Evolutionary conservation across 2,888 invertebrate genomes (phyloP), one percentile per base, ranked within the genome.

Genomic region (Spodoptera exigua): DNA sequence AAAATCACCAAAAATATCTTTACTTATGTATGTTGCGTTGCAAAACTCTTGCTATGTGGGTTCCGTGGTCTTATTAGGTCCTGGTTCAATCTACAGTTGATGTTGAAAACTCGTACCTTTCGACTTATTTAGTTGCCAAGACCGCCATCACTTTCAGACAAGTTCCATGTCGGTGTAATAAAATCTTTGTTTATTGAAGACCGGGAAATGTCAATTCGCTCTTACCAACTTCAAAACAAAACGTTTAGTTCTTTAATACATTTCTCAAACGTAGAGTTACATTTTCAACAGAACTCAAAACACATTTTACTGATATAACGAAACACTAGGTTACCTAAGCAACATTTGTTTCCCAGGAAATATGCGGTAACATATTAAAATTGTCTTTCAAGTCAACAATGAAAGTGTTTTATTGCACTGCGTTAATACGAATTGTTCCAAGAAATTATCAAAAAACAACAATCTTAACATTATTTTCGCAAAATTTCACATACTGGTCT

Each of bases 21-120:
- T 74, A 78, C 61, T 79, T 80, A 82, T 81, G 76, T 74, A 82
- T 78, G 72, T 58, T 55, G 59, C 65, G 53, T 59, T 64, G 44
- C 53, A 56, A 49, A 71, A 63, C 45, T 52, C 56, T 62, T 62
- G 53, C 59, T 53, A 41, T 67, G 63, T 56, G 65, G 59, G 74
- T 65, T 57, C 61, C 44, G 53, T 43, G 48, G 35, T 40, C 72
- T 75, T 70, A 66, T 75, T 69, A 55, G 62, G 40, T 53, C 35
- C 55, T 55, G 37, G 34, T 36, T 40, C 41, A 43, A 40, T 35
- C 47, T 17, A 41, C 51, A 56, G 51, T 73, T n/a, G 66, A 59
- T 62, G 58, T 51, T 61, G 51, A 27, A 61, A 55, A 36, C 55
- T 52, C 52, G 41, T 55, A 18, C 47, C 41, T 59, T 17, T 48